Conservation (phyloP, 2,888 invertebrate species). For the Sisyra nigra region DNA sequence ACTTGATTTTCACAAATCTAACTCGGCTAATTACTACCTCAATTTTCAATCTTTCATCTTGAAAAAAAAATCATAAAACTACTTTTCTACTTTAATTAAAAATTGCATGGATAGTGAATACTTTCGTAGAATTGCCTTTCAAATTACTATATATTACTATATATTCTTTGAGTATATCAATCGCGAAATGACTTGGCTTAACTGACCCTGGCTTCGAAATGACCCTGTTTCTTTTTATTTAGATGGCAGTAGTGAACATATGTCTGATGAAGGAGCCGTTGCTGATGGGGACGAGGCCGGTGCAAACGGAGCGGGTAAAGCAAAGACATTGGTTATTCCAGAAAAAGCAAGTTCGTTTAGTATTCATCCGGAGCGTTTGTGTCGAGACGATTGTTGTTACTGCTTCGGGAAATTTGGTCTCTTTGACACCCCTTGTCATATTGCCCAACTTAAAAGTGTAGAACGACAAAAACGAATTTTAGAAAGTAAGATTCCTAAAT, state of each 20-base stretch:
- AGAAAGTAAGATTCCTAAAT: slow-evolving; percentile 35
- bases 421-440: slow-evolving; percentile 74
- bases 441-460: slow-evolving; percentile 68
- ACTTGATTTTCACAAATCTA: neutral
- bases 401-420: slow-evolving; percentile 78
- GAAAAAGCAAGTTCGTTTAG: slow-evolving; percentile 80
- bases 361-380: slow-evolving; percentile 66
- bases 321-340: slow-evolving; percentile 59
- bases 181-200: neutral
- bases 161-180: neutral
- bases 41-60: neutral
- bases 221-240: slow-evolving; percentile 1
- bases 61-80: neutral
- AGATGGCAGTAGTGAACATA: slow-evolving; percentile 30
- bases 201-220: neutral
- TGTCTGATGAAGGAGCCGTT: slow-evolving; percentile 25
- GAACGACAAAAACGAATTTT: slow-evolving; percentile 70
- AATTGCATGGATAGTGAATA: too few species aligned
- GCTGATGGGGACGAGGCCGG: slow-evolving; percentile 22
- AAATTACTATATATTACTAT: too few species aligned
- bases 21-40: neutral
- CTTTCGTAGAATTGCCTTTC: too few species aligned
- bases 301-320: slow-evolving; percentile 30
- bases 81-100: too few species aligned
- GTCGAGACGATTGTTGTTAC: slow-evolving; percentile 73